Conservation (phyloP, 1,140 invertebrate species). For the Colletes latitarsis region DNA sequence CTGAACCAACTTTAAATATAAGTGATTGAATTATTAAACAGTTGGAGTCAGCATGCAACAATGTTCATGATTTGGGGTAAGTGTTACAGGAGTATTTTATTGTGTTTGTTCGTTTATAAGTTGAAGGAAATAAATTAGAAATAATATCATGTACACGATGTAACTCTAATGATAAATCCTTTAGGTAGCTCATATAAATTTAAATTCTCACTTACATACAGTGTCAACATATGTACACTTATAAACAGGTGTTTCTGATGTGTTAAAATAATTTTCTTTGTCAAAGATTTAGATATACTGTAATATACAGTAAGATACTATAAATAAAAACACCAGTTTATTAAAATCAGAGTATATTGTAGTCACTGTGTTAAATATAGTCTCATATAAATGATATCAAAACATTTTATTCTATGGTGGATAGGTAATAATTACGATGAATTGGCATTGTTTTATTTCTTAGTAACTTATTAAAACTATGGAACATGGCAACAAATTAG, state of each 20-base stretch:
- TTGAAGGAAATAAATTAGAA: not conserved
- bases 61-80: constrained; percentile 40
- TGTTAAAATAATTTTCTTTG: not conserved
- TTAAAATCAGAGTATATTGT: constrained; percentile 35
- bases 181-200: not conserved
- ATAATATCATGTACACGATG: not conserved
- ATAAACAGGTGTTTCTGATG: not conserved
- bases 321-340: constrained; percentile 34
- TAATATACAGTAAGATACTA: too few relatives aligned
- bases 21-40: not conserved
- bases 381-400: constrained; percentile 22
- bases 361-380: constrained; percentile 15
- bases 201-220: constrained; percentile 20
- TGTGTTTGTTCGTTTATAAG: constrained; percentile 5
- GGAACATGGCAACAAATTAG: constrained; percentile 28
- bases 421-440: constrained; percentile 29
- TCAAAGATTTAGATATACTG: not conserved
- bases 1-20: not conserved
- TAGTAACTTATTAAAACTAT: constrained; percentile 20
- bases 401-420: constrained; percentile 31
- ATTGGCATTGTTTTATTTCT: constrained; percentile 3
- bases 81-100: not conserved
- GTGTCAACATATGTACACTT: not conserved
- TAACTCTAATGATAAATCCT: not conserved
- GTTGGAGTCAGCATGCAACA: not conserved